Evolutionary conservation across 2,888 invertebrate species (phyloP).

Genomic region (Ochropacha duplaris): DNA sequence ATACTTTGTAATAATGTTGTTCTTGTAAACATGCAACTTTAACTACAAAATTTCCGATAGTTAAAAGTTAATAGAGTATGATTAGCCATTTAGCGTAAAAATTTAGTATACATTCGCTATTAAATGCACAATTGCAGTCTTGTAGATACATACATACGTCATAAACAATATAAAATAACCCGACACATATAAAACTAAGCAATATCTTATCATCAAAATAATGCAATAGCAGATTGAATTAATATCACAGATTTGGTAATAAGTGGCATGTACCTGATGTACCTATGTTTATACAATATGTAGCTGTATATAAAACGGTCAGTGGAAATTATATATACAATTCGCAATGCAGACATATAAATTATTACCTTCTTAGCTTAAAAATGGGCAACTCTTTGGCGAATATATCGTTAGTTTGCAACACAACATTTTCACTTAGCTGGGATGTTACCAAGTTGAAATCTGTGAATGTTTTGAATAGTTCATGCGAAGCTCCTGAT

Average conservation of each 20-base stretch:
- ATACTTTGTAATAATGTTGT: too few relatives aligned
- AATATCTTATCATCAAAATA: not conserved
- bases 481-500: slow-evolving; percentile 86
- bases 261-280: not conserved
- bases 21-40: too few relatives aligned
- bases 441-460: slow-evolving; percentile 86
- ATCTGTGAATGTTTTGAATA: slow-evolving; percentile 89
- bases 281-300: not conserved
- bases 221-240: not conserved
- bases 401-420: slow-evolving; percentile 70
- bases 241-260: not conserved
- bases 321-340: not conserved
- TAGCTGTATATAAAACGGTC: not conserved
- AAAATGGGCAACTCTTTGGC: slow-evolving; percentile 80
- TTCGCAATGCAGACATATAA: slow-evolving; percentile 6
- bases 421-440: slow-evolving; percentile 85
- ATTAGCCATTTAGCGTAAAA: not conserved
- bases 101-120: not conserved
- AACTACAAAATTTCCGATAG: not conserved
- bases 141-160: not conserved
- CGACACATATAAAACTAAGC: not conserved
- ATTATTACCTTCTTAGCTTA: slow-evolving; percentile 57
- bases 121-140: not conserved
- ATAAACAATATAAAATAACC: not conserved
- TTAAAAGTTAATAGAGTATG: not conserved